Evolutionary conservation across 2,797 vertebrate genomes (phyloP), one percentile per base, ranked within the genome.

Genomic region (Masticophis lateralis): DNA sequence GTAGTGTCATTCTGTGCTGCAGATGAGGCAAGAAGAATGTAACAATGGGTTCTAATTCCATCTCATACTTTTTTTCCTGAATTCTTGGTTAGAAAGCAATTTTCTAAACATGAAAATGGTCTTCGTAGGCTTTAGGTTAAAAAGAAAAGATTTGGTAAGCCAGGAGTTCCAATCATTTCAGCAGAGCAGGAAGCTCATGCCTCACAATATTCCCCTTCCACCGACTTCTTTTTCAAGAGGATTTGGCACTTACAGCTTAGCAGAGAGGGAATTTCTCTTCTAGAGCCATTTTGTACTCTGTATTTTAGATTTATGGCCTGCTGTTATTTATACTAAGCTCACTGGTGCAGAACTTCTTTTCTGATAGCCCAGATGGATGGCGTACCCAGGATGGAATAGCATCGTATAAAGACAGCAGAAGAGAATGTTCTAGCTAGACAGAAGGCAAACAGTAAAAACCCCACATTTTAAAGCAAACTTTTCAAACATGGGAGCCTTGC

Each of bases 331-430:
- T 53, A 91, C 56, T 57, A 61, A 88, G 79, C 10, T 22, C 43
- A 7, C 43, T 25, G 74, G 55, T 79, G 90, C 86, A 88, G 86
- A 83, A 93, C 53, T 32, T 79, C 56, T 53, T 25, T 91, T 27
- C 74, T 91, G 66, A 83, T 47, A 93, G 43, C 86, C 43, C 86
- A 93, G 63, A 91, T 91, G 90, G 86, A 87, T 87, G 18, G 43
- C 2, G 0, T 43, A 60, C 43, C 37, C 47, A 83, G 90, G 56
- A 61, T 14, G 47, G 66, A 91, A 83, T 87, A 88, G 37, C 47
- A 53, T 25, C 43, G 47, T 4, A 22, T 43, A 61, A n/a, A 91
- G 4, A 27, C 83, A 69, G 89, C 6, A 74, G 83, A 91, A 93
- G 56, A 69, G 43, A 93, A 93, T 14, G 60, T 90, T 90, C 89